Conservation (phyloP, 2,113 vertebrate genomes). For the Cardinalis cardinalis region DNA sequence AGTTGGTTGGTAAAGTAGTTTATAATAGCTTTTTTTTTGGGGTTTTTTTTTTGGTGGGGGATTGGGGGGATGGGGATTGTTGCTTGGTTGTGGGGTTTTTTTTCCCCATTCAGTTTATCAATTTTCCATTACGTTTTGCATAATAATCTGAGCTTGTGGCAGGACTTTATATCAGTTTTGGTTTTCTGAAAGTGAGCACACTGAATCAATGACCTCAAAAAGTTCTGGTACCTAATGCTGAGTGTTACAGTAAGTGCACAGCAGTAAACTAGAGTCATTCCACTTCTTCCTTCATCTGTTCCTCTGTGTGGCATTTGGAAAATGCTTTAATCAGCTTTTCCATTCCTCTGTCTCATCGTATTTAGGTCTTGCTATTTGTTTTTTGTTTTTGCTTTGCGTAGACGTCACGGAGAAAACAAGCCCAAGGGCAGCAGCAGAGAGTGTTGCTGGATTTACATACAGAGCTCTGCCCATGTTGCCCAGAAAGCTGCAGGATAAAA, state of each 20-base stretch:
- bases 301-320: not conserved
- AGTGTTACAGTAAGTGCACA: not conserved
- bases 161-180: not conserved
- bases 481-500: not conserved
- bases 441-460: not conserved
- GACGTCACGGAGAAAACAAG: not conserved
- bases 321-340: not conserved
- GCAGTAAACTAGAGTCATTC: not conserved
- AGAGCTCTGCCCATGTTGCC: not conserved
- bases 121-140: not conserved
- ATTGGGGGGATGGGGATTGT: fast-evolving
- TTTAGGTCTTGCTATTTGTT: not conserved
- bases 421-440: not conserved
- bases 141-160: not conserved
- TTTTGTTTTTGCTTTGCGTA: not conserved
- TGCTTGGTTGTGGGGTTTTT: too few species aligned
- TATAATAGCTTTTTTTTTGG: not conserved
- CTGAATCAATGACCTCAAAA: not conserved
- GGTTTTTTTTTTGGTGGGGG: fast-evolving
- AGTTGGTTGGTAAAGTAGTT: not conserved
- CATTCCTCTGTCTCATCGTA: not conserved
- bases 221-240: not conserved
- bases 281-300: not conserved
- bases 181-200: not conserved
- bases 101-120: not conserved